Evolutionary conservation across 2,888 invertebrate genomes (phyloP).

Genomic region (Apodemia zela): DNA sequence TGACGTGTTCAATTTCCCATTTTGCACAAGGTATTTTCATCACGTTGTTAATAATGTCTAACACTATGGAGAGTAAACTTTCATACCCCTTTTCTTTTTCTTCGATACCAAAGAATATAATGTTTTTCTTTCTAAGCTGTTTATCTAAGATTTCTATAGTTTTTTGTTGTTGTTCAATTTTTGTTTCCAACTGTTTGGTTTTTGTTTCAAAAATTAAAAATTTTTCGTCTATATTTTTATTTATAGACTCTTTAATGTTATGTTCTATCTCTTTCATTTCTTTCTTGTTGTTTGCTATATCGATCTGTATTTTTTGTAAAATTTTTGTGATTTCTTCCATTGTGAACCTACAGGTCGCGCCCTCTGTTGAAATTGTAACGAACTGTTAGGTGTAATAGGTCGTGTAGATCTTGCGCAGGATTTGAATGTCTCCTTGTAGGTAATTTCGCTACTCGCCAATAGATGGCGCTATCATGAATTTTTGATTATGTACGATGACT

Average conservation of each 20-base stretch:
- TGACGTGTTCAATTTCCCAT: constrained; percentile 28
- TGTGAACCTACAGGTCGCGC: neutral
- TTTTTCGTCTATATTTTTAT: constrained; percentile 34
- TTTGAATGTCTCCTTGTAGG: neutral
- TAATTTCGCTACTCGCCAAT: neutral
- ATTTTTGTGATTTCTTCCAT: constrained; percentile 23
- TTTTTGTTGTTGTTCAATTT: constrained; percentile 36
- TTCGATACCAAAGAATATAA: constrained; percentile 35
- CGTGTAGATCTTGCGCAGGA: neutral
- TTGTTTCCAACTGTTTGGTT: constrained; percentile 30
- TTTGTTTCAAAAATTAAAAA: constrained; percentile 28
- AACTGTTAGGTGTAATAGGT: neutral
- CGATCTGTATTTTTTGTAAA: constrained; percentile 30
- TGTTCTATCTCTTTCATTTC: constrained; percentile 34
- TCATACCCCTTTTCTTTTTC: constrained; percentile 29
- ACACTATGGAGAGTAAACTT: constrained; percentile 19
- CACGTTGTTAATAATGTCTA: constrained; percentile 26
- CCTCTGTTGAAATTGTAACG: constrained; percentile 1
- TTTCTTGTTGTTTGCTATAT: constrained; percentile 31
- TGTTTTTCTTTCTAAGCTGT: constrained; percentile 32
- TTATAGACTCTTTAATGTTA: constrained; percentile 34
- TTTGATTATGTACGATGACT: too few relatives aligned
- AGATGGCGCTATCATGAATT: neutral
- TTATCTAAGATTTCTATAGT: constrained; percentile 32
- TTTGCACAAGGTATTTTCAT: constrained; percentile 26